A percentile compares a stretch with the other conserved stretches of the same genome.
Conservation (phyloP, 2,797 vertebrate genomes). For the Acanthurus lineatus region DNA sequence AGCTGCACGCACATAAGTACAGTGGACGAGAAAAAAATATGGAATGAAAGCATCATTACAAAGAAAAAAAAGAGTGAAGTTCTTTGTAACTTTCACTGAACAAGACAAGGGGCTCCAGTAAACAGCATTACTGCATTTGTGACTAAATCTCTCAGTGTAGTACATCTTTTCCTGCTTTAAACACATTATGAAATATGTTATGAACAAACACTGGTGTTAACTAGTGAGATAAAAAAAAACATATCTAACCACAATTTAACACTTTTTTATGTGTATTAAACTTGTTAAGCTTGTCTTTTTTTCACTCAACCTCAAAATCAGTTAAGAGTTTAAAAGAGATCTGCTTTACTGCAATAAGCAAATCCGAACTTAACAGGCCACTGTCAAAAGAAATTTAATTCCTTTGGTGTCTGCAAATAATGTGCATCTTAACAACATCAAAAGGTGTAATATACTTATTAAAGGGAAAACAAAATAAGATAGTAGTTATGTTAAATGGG, state of each 20-base stretch:
- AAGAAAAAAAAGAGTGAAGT: constrained; percentile 7
- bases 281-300: neutral
- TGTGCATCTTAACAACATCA: constrained; percentile 64
- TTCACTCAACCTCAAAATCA: neutral
- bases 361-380: constrained; percentile 49
- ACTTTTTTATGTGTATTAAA: neutral
- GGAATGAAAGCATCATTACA: constrained; percentile 28
- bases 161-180: constrained; percentile 7
- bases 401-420: constrained; percentile 85
- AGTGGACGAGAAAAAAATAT: constrained; percentile 5
- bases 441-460: constrained; percentile 30
- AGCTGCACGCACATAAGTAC: constrained; percentile 35
- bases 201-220: constrained; percentile 5
- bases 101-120: neutral
- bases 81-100: neutral
- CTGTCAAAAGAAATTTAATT: constrained; percentile 82
- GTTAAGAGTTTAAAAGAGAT: neutral
- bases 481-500: constrained; percentile 42
- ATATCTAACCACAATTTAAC: neutral
- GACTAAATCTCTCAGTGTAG: neutral
- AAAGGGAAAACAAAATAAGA: constrained; percentile 44
- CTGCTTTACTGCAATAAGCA: constrained; percentile 20
- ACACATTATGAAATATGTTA: constrained; percentile 5
- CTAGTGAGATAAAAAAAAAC: neutral
- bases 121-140: constrained; percentile 1